A percentile compares a stretch with the other conserved stretches of the same genome.
Conservation (phyloP, 2,888 invertebrate species). For the Sinelater perroti region DNA sequence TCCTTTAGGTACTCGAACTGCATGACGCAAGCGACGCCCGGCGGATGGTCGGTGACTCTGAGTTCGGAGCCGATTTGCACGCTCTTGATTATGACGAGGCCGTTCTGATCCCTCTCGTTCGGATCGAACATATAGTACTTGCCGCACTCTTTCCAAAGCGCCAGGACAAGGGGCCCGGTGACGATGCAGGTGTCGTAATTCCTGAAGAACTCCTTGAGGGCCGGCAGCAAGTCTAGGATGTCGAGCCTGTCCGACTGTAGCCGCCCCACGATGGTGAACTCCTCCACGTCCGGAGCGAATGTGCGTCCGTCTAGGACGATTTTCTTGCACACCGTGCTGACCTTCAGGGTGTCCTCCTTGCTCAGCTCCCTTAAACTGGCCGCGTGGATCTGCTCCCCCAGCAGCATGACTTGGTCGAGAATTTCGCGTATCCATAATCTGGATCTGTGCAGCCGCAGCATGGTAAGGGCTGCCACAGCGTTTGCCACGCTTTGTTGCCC, state of each 20-base stretch:
- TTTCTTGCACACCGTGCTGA: constrained; percentile 47
- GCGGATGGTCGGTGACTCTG: constrained; percentile 42
- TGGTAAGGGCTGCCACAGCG: constrained; percentile 56
- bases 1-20: constrained; percentile 55
- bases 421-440: constrained; percentile 57
- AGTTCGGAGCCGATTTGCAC: constrained; percentile 44
- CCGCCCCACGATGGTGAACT: constrained; percentile 55
- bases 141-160: constrained; percentile 59
- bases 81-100: constrained; percentile 44
- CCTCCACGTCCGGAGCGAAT: constrained; percentile 52
- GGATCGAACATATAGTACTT: constrained; percentile 61
- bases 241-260: constrained; percentile 51
- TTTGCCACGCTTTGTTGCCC: constrained; percentile 56
- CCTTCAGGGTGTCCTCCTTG: constrained; percentile 39
- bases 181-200: constrained; percentile 56
- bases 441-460: constrained; percentile 55
- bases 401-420: constrained; percentile 55
- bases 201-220: constrained; percentile 55
- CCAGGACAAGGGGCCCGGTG: constrained; percentile 56
- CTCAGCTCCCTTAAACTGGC: constrained; percentile 48
- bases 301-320: constrained; percentile 48
- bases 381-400: constrained; percentile 56
- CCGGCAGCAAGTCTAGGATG: constrained; percentile 54
- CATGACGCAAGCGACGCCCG: constrained; percentile 58
- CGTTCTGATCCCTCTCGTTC: constrained; percentile 57